Evolutionary conservation across 2,797 vertebrate genomes (phyloP).

Genomic region (Taenioides sp.): DNA sequence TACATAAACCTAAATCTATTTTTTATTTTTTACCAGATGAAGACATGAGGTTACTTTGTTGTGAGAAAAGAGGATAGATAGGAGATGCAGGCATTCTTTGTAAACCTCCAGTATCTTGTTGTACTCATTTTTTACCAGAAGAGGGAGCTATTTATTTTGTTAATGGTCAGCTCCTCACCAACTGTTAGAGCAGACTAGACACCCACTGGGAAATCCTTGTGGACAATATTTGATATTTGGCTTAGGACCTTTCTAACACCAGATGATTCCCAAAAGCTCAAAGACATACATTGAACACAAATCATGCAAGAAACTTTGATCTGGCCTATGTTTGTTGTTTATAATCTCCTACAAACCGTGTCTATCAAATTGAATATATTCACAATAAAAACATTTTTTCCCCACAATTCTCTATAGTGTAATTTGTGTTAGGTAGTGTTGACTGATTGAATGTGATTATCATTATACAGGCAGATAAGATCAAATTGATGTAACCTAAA

Average conservation of each 20-base stretch:
- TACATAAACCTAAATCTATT: too few relatives aligned
- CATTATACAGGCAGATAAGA: not conserved
- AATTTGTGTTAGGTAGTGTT: not conserved
- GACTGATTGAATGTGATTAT: not conserved
- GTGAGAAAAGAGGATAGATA: not conserved
- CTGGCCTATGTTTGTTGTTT: not conserved
- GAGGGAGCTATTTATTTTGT: not conserved
- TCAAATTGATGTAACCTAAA: too few relatives aligned
- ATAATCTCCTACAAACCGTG: not conserved
- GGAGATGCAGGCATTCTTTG: too few relatives aligned
- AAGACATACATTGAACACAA: not conserved
- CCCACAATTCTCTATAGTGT: too few relatives aligned
- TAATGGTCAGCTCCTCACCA: not conserved
- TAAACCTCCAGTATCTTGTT: not conserved
- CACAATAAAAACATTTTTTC: not conserved
- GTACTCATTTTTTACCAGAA: not conserved
- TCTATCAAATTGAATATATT: not conserved
- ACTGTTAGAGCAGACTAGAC: not conserved
- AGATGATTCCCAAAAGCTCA: not conserved
- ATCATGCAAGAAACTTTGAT: not conserved
- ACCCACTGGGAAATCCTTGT: constrained; percentile 3
- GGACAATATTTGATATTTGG: constrained; percentile 3
- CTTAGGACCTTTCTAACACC: not conserved
- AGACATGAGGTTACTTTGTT: not conserved
- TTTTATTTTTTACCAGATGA: too few relatives aligned